phyloP scores from a whole-genome alignment of 2,113 vertebrate genomes.

The Neolamprologus longior region DNA sequence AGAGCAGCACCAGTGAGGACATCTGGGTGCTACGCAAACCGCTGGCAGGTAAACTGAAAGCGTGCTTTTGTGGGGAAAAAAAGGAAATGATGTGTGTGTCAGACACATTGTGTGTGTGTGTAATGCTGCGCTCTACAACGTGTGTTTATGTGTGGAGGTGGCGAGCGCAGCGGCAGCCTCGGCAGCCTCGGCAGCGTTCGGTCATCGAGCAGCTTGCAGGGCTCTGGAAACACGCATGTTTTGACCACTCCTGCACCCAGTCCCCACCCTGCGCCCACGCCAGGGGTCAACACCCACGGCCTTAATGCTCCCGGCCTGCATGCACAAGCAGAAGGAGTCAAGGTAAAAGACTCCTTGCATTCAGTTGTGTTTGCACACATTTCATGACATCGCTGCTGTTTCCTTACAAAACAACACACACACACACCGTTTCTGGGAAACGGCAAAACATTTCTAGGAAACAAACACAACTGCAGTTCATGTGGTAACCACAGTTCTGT shows the following conservation, averaged over 20 bases:
- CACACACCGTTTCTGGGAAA: constrained; percentile 14
- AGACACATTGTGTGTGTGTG: background rate
- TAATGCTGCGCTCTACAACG: background rate
- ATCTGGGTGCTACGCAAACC: constrained; percentile 97
- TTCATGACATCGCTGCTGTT: background rate
- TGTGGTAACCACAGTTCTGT: constrained; percentile 13
- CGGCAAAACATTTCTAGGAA: constrained; percentile 12
- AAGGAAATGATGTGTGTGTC: background rate
- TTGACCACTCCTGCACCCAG: constrained; percentile 64
- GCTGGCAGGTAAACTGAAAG: constrained; percentile 76
- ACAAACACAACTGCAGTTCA: background rate
- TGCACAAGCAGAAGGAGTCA: constrained; percentile 86
- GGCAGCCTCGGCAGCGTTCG: constrained; percentile 81
- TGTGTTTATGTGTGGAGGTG: constrained; percentile 63
- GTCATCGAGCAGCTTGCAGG: constrained; percentile 80
- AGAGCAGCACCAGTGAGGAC: constrained; percentile 77
- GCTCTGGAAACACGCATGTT: constrained; percentile 71
- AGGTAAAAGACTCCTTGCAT: constrained; percentile 64
- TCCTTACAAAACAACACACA: background rate
- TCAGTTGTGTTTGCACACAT: background rate
- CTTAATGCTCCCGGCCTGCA: constrained; percentile 82
- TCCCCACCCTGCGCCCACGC: constrained; percentile 51
- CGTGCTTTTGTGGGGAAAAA: background rate
- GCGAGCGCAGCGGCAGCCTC: constrained; percentile 82
- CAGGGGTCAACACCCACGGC: constrained; percentile 69